A percentile compares a stretch with the other conserved stretches of the same genome.
Conservation (phyloP, 2,888 invertebrate species). For the Augiades crinisus region DNA sequence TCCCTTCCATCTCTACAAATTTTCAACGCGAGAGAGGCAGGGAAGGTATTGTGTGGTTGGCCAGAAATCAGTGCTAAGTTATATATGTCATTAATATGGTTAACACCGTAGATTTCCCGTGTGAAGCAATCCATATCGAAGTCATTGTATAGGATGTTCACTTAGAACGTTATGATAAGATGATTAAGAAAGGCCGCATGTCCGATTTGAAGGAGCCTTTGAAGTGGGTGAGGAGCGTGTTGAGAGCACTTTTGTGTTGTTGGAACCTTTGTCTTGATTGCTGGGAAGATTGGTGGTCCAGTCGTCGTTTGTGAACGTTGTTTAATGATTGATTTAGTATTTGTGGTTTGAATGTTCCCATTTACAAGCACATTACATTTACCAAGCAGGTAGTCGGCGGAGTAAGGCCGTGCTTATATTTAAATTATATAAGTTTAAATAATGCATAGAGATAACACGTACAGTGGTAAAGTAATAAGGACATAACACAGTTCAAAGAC, state of each 20-base stretch:
- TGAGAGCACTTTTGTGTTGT: neutral
- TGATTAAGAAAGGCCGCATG: constrained; percentile 22
- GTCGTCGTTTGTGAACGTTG: no score
- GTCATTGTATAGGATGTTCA: constrained; percentile 30
- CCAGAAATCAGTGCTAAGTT: constrained; percentile 48
- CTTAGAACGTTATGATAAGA: constrained; percentile 36
- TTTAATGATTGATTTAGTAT: no score
- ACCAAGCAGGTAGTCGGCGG: no score
- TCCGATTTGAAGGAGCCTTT: constrained; percentile 15
- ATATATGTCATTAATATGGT: constrained; percentile 64
- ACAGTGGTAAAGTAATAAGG: no score
- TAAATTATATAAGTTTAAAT: no score
- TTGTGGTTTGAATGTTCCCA: no score
- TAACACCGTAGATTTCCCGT: constrained; percentile 68
- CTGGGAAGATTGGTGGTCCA: neutral
- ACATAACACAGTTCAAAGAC: no score
- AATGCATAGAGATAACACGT: no score
- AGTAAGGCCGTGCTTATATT: no score
- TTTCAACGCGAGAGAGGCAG: neutral
- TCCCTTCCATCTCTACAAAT: neutral
- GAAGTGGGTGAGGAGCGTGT: neutral
- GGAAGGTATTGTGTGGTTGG: constrained; percentile 34
- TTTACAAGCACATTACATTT: no score
- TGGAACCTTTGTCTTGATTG: neutral
- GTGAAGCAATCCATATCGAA: constrained; percentile 49